Conservation (phyloP, 2,888 invertebrate genomes). For the Eledone cirrhosa region DNA sequence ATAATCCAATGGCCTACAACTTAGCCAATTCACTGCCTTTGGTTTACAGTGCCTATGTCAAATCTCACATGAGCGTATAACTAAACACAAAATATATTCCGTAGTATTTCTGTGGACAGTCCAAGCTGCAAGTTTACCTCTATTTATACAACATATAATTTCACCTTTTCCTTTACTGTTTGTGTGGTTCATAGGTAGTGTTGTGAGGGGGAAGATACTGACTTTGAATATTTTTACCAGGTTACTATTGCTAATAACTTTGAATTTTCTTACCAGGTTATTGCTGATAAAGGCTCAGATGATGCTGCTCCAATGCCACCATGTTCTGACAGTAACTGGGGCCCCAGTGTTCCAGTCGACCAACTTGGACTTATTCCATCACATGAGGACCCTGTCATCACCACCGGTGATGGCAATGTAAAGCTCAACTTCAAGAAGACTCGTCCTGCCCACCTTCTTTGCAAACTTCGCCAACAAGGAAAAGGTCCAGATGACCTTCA, state of each 20-base stretch:
- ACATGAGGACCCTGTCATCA: constrained; percentile 53
- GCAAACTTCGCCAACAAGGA: constrained; percentile 63
- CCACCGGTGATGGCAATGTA: constrained; percentile 54
- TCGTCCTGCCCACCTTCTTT: constrained; percentile 73
- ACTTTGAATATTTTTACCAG: not conserved
- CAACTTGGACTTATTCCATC: constrained; percentile 64
- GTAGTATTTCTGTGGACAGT: too few species aligned
- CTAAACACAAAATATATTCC: too few species aligned
- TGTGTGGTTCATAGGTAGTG: too few species aligned
- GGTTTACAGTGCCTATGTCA: too few species aligned
- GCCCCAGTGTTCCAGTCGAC: constrained; percentile 64
- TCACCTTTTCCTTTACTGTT: too few species aligned
- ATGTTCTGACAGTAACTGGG: constrained; percentile 67
- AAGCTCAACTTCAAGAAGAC: constrained; percentile 78
- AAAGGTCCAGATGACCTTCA: constrained; percentile 62
- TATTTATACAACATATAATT: too few species aligned
- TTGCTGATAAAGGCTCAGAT: constrained; percentile 58
- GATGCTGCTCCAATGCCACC: constrained; percentile 63
- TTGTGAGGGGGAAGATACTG: too few species aligned
- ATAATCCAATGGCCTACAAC: too few species aligned
- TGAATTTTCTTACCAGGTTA: constrained; percentile 38
- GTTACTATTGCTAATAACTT: constrained; percentile 62
- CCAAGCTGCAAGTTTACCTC: too few species aligned
- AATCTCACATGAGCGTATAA: too few species aligned
- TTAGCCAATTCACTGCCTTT: too few species aligned